These are phyloP conservation scores for Ferdinandea cuprea DNA, from an alignment of 2,888 invertebrate genomes.

Conservation along the genomic window DNA sequence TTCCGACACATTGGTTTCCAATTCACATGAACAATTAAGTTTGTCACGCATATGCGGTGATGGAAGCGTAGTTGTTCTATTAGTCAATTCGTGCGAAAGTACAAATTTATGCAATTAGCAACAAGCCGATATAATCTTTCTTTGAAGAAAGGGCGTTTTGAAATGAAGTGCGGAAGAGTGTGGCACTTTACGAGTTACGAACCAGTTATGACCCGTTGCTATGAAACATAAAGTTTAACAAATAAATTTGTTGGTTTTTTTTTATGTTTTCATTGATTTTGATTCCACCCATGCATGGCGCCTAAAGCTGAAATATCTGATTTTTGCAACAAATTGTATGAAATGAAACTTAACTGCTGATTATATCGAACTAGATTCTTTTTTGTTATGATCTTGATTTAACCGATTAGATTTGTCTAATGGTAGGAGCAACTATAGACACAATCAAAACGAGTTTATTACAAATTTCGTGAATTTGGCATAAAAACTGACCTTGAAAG, in stretches of 20 bases:
- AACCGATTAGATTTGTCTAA: not conserved
- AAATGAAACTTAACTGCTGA: not conserved
- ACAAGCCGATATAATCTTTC: not conserved
- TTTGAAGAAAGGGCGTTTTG: too few species aligned
- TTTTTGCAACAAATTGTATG: not conserved
- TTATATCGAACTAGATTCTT: not conserved
- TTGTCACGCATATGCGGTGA: slow-evolving; percentile 19
- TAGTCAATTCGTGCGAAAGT: not conserved
- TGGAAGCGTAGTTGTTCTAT: not conserved
- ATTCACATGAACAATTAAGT: slow-evolving; percentile 11
- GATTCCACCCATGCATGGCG: too few species aligned
- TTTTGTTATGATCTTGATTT: not conserved
- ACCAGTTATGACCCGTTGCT: not conserved
- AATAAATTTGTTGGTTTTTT: not conserved
- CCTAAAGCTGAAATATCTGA: too few species aligned
- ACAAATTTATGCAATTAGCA: slow-evolving; percentile 25
- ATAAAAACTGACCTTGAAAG: too few species aligned
- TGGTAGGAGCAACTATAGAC: too few species aligned
- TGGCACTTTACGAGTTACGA: too few species aligned
- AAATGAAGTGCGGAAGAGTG: too few species aligned
- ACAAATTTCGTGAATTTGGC: too few species aligned
- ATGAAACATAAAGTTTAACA: not conserved
- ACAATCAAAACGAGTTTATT: too few species aligned
- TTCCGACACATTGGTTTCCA: not conserved
- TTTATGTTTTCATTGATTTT: not conserved